These are phyloP conservation scores for Diuraphis noxia DNA, from an alignment of 1,140 invertebrate species.

Conservation along the genomic window DNA sequence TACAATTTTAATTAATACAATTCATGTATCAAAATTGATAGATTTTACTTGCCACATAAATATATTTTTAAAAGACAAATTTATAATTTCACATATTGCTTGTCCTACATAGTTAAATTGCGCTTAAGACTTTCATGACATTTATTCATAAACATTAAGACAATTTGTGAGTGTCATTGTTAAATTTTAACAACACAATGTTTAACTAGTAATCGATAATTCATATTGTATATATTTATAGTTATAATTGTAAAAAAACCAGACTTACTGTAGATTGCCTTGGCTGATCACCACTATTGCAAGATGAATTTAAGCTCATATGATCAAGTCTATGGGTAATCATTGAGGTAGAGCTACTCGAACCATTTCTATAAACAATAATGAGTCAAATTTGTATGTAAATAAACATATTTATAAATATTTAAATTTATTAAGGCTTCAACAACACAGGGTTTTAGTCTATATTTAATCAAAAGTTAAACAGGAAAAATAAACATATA, in stretches of 20 bases:
- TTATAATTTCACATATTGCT: background rate
- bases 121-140: background rate
- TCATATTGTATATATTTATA: background rate
- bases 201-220: background rate
- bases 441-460: too few relatives aligned
- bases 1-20: background rate
- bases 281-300: constrained; percentile 43
- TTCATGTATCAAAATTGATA: background rate
- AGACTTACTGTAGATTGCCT: constrained; percentile 48
- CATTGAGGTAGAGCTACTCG: constrained; percentile 40
- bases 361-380: constrained; percentile 31
- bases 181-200: background rate
- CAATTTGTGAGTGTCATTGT: background rate
- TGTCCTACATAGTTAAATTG: background rate
- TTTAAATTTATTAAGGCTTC: too few relatives aligned
- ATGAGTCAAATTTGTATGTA: background rate
- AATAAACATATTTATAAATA: background rate
- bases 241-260: too few relatives aligned
- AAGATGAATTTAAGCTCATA: constrained; percentile 44
- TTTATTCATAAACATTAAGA: too few relatives aligned
- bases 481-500: too few relatives aligned
- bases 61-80: too few relatives aligned
- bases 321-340: constrained; percentile 34
- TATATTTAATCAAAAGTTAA: too few relatives aligned
- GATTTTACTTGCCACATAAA: background rate